Base-by-base conservation (phyloP, 1,140 invertebrate genomes). In the Diuraphis noxia region DNA sequence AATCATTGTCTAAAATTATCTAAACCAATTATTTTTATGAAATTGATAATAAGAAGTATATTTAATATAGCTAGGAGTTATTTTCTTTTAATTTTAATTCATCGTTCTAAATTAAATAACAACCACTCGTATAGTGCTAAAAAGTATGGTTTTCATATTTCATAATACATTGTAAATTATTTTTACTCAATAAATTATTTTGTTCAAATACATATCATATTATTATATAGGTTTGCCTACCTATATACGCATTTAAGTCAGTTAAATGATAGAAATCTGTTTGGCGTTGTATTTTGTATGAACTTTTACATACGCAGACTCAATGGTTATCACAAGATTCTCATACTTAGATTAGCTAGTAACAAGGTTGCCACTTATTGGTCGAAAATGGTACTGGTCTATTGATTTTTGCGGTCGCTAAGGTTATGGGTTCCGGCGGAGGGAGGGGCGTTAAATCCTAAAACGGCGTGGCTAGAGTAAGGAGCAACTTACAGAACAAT, bases 331-430 rank as follows among this genome's bases (percentile, higher is more conserved):
- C 40, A 25, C 10, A 40, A 41, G 38, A 41, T 82, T 82, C 49
- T 56, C 25, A 49, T n/a, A 43, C 30, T 46, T 41, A 90, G 63
- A 90, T 77, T 90, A 90, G 40, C 63, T 72, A 30, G 88, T 79
- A 41, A 46, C 88, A 25, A 46, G 25, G 88, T 41, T 90, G 89
- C 72, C 41, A 82, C 89, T 81, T 91, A 91, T 91, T 79, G 89
- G 77, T 91, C 88, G 88, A 46, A 81, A 79, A 79, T n/a, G 72
- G 38, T 36, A 38, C n/a, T 81, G 34, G 89, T 91, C 89, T 91
- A 91, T 91, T 81, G 89, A 91, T 91, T 91, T 91, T 82, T 91
- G 89, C 40, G 89, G 63, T 91, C 72, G 89, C 89, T 91, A 91
- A 91, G 89, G 72, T 91, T 91, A 91, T 79, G 72, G 77, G 89